Base-by-base conservation (phyloP, 2,113 vertebrate species). In the Aptenodytes patagonicus region DNA sequence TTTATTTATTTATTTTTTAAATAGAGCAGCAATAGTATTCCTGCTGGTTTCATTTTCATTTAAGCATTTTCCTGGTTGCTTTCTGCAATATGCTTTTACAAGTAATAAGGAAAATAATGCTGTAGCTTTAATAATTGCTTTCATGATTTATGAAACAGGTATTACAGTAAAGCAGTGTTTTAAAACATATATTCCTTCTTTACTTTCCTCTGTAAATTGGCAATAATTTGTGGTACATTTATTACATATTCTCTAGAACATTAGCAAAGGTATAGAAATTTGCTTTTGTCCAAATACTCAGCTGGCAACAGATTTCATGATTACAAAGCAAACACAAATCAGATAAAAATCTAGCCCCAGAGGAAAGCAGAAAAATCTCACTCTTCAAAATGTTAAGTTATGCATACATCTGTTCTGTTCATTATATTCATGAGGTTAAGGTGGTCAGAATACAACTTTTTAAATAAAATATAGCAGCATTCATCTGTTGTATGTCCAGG, bases 321-420 rank as follows among this genome's bases (percentile, higher is more conserved):
- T 83, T 69, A 62, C 69, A 32, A 96, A 77, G 51, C 15, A 87
- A 96, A 17, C 16, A 26, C 71, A 93, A 81, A 95, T 93, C 60
- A 88, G 40, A 78, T 47, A 90, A 90, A 96, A 91, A 66, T 34
- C 11, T 47, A 92, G 9, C 32, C 60, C 34, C 71, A 71, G 24
- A 65, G 21, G 32, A 95, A 82, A 49, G 58, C 34, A 64, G 61
- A 89, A 95, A 95, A 82, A 26, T 31, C 24, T 31, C 34, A n/a
- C 22, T 77, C 28, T 86, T 84, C 29, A 93, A 94, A 94, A 94
- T 82, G 10, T 94, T 83, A 94, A 93, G 61, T 77, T 72, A 91
- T 90, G 36, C 47, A 77, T 49, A 6, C 49, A 66, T 71, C 51
- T 96, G 18, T 94, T 95, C 19, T 83, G 15, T 91, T 94, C n/a